Evolutionary conservation across 2,888 invertebrate species (phyloP), one percentile per base, ranked within the genome.

Genomic region (Drosophila testacea): DNA sequence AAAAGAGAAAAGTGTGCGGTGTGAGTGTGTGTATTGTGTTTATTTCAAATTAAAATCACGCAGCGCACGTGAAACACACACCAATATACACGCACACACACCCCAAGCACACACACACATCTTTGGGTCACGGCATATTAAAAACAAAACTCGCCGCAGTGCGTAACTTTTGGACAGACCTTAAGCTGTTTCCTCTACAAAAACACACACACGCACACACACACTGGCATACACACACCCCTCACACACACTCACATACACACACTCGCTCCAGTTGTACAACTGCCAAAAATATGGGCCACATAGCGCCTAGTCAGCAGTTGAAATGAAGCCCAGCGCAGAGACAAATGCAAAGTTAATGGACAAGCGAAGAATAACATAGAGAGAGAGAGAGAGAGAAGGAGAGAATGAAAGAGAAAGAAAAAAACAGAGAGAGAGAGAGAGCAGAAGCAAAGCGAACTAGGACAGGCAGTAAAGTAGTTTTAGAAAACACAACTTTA

Each of bases 11-110:
- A 34, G 7, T 36, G 32, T 60, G 59, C 13, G 60, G 41, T 51
- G 66, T 55, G 36, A 38, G 46, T 65, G 41, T 60, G 50, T 56
- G 70, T 54, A 51, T 56, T 69, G 60, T 78, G 84, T 73, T 74
- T 89, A 65, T 81, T 84, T 86, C 86, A 86, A 88, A 88, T 88
- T 88, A 86, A 83, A 83, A 88, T 88, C 89, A 83, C 81, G 86
- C 86, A 86, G 78, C 71, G 62, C 83, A 83, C 77, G 81, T 85
- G 83, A 83, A 75, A 52, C 52, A 61, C 51, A 61, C 51, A 42
- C 66, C 73, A 55, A 64, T 41, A 41, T 63, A 65, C 69, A 76
- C 59, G 73, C 61, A 70, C 56, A 64, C 60, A 42, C 48, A 59
- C 30, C 22, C 22, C 22, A 22, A 22, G 22, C 30, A 48, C 50